Base-by-base conservation (phyloP, 2,113 vertebrate species). In the Meleagris gallopavo region DNA sequence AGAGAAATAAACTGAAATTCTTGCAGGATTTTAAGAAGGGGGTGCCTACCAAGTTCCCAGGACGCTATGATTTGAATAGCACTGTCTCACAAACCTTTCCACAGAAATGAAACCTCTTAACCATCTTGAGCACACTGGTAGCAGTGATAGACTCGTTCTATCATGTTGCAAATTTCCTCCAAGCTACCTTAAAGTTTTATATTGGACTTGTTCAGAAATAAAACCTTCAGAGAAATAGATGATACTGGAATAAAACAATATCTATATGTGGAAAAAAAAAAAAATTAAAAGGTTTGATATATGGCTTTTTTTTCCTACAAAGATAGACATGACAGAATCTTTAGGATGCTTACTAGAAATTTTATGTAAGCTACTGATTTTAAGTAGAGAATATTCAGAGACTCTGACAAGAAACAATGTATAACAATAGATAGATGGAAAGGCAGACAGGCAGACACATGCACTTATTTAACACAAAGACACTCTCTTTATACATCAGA, bases 401-500 rank as follows among this genome's bases (percentile, higher is more conserved):
- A 1, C 46, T 84, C 83, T 46, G 13, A 27, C 13, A 90, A 71
- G 4, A n/a, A 50, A n/a, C 11, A 34, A 41, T 36, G 48, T 43
- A 71, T 21, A 55, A 43, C 1, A 7, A 77, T 8, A 74, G 66
- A 45, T 25, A 19, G 30, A 71, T 36, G 36, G 34, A 80, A 76
- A 91, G 11, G 11, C 25, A 89, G 61, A 84, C 22, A 62, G 10
- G 27, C 52, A 54, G 27, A 54, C 52, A 43, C 0, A 32, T 55
- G n/a, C 77, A 64, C 43, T 86, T 46, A 52, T 46, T 75, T 75
- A 78, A 91, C 81, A 6, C 4, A 67, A 38, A 34, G 91, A 50
- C 11, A 46, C 6, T 93, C 75, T 84, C 6, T 93, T 75, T 84
- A 43, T 27, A 27, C 64, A 71, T 25, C 25, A 92, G 43, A 81